Evolutionary conservation across 92 coral and sea anemone species (phyloP).

Genomic region (Diadumene lineata): DNA sequence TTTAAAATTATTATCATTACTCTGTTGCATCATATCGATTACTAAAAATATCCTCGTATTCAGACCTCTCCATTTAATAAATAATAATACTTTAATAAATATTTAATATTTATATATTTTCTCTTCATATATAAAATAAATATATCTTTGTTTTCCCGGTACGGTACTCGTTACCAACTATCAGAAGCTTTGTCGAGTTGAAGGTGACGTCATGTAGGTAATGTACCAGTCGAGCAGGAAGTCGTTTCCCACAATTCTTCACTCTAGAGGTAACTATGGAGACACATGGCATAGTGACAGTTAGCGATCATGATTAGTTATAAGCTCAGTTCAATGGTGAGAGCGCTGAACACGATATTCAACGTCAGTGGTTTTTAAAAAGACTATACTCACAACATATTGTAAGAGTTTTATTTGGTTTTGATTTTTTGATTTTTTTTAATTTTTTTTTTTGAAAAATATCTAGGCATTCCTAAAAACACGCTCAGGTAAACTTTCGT

Average conservation of each 20-base stretch:
- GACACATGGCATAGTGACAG: not conserved
- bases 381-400: too few relatives aligned
- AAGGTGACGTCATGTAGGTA: not conserved
- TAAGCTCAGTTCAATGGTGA: not conserved
- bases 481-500: too few relatives aligned
- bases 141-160: not conserved
- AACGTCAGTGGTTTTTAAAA: too few relatives aligned
- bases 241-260: not conserved
- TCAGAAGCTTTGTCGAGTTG: too few relatives aligned
- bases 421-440: too few relatives aligned
- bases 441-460: too few relatives aligned
- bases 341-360: too few relatives aligned
- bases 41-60: too few relatives aligned
- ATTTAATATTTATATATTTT: not conserved
- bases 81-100: not conserved
- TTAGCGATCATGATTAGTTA: not conserved
- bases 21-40: too few relatives aligned
- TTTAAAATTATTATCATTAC: too few relatives aligned
- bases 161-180: not conserved
- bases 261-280: slow-evolving; percentile 5
- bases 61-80: not conserved
- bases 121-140: not conserved
- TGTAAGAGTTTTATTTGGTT: too few relatives aligned
- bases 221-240: not conserved
- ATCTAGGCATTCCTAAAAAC: too few relatives aligned